Percentiles rank a stretch among this genome's conserved stretches.
Conservation (phyloP, 2,888 invertebrate genomes). For the Folsomia manolachei region DNA sequence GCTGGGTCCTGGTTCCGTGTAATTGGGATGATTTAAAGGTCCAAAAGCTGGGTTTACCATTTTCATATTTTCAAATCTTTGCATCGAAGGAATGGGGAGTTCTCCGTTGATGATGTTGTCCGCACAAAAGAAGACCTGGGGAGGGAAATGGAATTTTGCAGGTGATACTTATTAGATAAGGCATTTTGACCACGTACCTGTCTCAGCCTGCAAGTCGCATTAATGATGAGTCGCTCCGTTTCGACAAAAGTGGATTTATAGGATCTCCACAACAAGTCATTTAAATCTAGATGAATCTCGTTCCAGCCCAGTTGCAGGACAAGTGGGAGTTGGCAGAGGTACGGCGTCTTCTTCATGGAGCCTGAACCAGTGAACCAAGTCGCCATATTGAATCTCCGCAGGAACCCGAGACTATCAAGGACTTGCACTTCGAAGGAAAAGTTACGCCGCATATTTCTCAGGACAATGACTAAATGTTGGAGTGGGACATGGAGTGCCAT, state of each 20-base stretch:
- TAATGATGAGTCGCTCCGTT: conserved; percentile 41
- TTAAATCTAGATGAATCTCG: conserved; percentile 45
- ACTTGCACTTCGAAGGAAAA: conserved; percentile 47
- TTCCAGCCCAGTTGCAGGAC: conserved; percentile 49
- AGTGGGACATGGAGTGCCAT: conserved; percentile 40
- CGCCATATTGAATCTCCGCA: conserved; percentile 38
- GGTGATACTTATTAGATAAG: not conserved
- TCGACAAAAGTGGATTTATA: conserved; percentile 43
- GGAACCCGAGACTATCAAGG: conserved; percentile 40
- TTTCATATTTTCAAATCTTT: conserved; percentile 28
- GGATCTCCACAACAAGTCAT: conserved; percentile 38
- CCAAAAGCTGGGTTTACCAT: conserved; percentile 28
- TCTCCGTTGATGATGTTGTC: conserved; percentile 30
- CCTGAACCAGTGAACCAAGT: conserved; percentile 33
- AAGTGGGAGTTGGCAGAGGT: conserved; percentile 41
- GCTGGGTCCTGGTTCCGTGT: conserved; percentile 31
- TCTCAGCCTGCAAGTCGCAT: conserved; percentile 47
- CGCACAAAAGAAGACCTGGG: conserved; percentile 39
- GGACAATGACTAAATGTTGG: conserved; percentile 42
- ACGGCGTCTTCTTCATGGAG: conserved; percentile 31
- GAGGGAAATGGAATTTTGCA: not conserved
- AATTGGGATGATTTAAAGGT: conserved; percentile 36
- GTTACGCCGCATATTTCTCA: conserved; percentile 43
- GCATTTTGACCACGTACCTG: conserved; percentile 28
- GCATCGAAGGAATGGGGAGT: conserved; percentile 34